Conservation (phyloP, 2,888 invertebrate species). For the Ophion slaviceki region DNA sequence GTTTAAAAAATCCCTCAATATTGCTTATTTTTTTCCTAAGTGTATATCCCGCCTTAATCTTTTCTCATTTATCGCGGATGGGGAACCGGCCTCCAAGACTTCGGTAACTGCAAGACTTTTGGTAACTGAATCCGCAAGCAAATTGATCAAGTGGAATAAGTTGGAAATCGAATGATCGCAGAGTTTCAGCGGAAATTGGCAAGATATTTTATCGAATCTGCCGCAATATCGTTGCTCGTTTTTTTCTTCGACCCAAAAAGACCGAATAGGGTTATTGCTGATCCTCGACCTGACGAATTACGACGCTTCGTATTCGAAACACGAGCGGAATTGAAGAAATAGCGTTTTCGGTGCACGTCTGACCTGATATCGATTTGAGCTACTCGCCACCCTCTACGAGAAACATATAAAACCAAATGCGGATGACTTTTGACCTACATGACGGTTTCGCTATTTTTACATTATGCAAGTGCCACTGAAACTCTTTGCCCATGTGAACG, state of each 20-base stretch:
- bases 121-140: not conserved
- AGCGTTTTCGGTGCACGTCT: conserved; percentile 5
- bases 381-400: not conserved
- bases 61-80: not conserved
- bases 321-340: not conserved
- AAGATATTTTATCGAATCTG: not conserved
- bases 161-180: not conserved
- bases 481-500: not conserved
- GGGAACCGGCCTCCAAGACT: not conserved
- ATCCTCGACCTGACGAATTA: not conserved
- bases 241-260: not conserved
- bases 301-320: not conserved
- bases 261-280: not conserved
- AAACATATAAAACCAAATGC: not conserved
- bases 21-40: too few relatives aligned
- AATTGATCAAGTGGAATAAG: not conserved
- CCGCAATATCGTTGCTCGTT: not conserved
- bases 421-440: conserved; percentile 3
- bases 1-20: too few relatives aligned
- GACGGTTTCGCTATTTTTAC: not conserved
- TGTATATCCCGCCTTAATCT: not conserved
- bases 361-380: conserved; percentile 15
- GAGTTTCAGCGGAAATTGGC: not conserved
- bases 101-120: not conserved
- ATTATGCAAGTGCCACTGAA: not conserved